Percentiles rank a stretch among this genome's conserved stretches.
Evolutionary conservation across 2,113 vertebrate species (phyloP).

Genomic region (Peucedramus taeniatus): DNA sequence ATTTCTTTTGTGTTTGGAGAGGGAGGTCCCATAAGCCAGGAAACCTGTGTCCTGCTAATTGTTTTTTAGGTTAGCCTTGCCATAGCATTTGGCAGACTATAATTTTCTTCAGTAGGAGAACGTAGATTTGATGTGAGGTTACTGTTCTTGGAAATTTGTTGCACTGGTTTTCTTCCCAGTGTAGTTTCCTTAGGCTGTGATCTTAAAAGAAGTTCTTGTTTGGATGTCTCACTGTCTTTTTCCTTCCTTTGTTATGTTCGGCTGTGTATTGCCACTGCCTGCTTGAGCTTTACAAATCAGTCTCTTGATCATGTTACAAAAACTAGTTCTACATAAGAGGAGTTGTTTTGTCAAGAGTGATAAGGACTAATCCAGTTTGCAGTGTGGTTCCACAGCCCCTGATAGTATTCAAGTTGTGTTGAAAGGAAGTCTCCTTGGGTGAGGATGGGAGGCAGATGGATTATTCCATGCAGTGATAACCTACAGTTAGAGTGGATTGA

Average conservation of each 20-base stretch:
- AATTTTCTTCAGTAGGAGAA: background rate
- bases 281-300: accelerated
- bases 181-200: background rate
- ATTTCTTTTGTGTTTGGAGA: background rate
- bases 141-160: background rate
- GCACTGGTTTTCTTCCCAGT: background rate
- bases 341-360: background rate
- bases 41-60: background rate
- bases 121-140: background rate
- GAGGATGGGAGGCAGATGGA: background rate
- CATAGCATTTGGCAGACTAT: background rate
- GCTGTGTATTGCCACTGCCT: background rate
- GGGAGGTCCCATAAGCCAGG: background rate
- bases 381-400: background rate
- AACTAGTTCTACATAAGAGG: background rate
- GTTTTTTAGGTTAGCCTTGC: background rate
- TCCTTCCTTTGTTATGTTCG: background rate
- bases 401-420: background rate
- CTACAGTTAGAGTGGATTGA: background rate
- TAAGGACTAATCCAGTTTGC: background rate
- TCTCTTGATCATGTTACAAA: background rate
- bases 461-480: background rate
- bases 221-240: background rate
- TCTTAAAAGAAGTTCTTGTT: background rate
- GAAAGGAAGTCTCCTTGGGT: background rate